Conservation (phyloP, 1,140 invertebrate species). For the Panulirus ornatus region DNA sequence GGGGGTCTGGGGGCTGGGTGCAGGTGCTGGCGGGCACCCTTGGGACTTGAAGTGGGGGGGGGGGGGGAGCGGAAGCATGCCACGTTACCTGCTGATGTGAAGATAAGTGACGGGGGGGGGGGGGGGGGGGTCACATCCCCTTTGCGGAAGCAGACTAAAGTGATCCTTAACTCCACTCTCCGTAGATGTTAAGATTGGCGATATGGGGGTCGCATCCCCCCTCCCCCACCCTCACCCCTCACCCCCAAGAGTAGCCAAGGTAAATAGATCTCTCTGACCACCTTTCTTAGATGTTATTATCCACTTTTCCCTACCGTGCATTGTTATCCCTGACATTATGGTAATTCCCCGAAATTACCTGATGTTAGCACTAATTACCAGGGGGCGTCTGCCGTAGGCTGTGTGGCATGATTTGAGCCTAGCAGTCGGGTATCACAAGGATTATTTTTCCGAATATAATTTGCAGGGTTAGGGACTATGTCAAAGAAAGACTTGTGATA, state of each 20-base stretch:
- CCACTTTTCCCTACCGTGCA: neutral
- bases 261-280: neutral
- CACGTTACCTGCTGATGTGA: constrained; percentile 54
- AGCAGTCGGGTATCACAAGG: neutral
- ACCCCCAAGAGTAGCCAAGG: neutral
- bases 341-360: constrained; percentile 52
- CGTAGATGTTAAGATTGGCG: too few relatives aligned
- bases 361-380: constrained; percentile 31
- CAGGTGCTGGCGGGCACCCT: too few relatives aligned
- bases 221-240: neutral
- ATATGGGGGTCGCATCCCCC: too few relatives aligned
- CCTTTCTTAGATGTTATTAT: neutral
- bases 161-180: too few relatives aligned
- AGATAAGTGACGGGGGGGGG: constrained; percentile 23
- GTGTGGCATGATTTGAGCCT: neutral
- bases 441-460: neutral
- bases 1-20: neutral
- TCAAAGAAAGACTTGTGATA: constrained; percentile 15
- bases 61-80: constrained; percentile 40
- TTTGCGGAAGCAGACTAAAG: too few relatives aligned
- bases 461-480: neutral
- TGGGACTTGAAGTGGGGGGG: neutral
- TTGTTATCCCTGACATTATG: constrained; percentile 56
- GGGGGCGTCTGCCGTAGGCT: constrained; percentile 25
- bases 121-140: constrained; percentile 8